A percentile compares a stretch with the other conserved stretches of the same genome.
Conservation (phyloP, 2,888 invertebrate species). For the Xestia xanthographa region DNA sequence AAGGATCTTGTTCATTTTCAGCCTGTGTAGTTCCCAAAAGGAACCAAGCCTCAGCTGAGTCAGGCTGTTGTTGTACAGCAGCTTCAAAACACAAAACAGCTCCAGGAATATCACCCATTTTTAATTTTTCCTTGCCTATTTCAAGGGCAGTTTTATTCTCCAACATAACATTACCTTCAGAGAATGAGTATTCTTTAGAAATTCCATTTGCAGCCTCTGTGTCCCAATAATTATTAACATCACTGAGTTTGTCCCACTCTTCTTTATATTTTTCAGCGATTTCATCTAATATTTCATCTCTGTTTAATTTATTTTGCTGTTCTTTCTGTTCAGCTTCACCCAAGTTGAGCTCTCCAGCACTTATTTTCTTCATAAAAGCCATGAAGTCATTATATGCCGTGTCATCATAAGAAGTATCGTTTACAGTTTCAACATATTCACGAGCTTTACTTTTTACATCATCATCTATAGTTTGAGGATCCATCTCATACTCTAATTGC, state of each 20-base stretch:
- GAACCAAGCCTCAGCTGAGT: conserved; percentile 96
- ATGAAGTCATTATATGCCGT: conserved; percentile 95
- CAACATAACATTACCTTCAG: conserved; percentile 96
- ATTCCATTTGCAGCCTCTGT: conserved; percentile 88
- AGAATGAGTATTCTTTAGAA: conserved; percentile 93
- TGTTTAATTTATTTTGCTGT: conserved; percentile 79
- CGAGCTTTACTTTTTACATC: conserved; percentile 90
- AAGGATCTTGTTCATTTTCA: conserved; percentile 99
- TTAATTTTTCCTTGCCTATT: conserved; percentile 95
- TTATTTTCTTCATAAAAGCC: conserved; percentile 95
- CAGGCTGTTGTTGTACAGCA: conserved; percentile 95
- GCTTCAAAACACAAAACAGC: conserved; percentile 99
- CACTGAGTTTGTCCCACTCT: conserved; percentile 95
- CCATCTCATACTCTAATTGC: conserved; percentile 84
- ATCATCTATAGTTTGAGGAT: conserved; percentile 74
- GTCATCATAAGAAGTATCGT: conserved; percentile 91
- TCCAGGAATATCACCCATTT: conserved; percentile 97
- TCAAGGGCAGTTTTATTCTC: conserved; percentile 94
- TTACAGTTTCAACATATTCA: conserved; percentile 90
- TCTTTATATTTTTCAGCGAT: conserved; percentile 92
- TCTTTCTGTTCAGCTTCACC: conserved; percentile 85
- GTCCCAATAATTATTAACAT: conserved; percentile 92
- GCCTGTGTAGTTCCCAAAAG: conserved; percentile 97
- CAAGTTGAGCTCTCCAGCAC: conserved; percentile 92
- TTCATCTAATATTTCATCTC: conserved; percentile 86